These are phyloP conservation scores for Aphelocoma californica DNA, from an alignment of 2,797 vertebrate genomes.

Conservation along the genomic window DNA sequence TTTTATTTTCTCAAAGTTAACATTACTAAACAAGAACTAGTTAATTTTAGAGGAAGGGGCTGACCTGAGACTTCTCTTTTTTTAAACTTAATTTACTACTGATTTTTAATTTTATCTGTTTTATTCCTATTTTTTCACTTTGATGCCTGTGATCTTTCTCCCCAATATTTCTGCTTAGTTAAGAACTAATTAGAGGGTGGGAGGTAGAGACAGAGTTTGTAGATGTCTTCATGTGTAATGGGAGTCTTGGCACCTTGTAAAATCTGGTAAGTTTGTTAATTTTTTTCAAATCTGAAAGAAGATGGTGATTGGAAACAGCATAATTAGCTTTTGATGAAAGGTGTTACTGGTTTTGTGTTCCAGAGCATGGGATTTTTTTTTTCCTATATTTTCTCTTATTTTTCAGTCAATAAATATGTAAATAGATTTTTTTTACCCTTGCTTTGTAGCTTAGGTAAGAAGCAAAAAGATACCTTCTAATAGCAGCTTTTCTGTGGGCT, in stretches of 20 bases:
- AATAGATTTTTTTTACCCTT: neutral
- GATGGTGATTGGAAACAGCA: neutral
- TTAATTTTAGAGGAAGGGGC: neutral
- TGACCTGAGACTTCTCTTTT: neutral
- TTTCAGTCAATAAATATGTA: neutral
- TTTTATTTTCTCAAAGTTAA: neutral
- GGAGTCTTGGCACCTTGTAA: neutral
- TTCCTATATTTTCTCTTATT: neutral
- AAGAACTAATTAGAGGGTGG: neutral
- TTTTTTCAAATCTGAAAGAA: neutral
- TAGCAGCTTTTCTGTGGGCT: neutral
- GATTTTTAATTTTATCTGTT: neutral
- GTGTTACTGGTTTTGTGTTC: neutral
- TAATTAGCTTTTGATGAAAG: neutral
- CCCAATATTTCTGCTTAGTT: neutral
- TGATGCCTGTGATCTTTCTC: neutral
- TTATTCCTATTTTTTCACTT: neutral
- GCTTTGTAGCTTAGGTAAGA: neutral
- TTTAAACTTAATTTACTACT: neutral
- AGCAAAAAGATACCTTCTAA: neutral
- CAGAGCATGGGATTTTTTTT: neutral
- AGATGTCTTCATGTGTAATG: neutral
- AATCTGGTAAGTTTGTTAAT: neutral
- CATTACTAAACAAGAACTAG: neutral
- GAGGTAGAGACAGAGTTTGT: neutral